Evolutionary conservation across 2,888 invertebrate species (phyloP).

Genomic region (Papilio elwesi): DNA sequence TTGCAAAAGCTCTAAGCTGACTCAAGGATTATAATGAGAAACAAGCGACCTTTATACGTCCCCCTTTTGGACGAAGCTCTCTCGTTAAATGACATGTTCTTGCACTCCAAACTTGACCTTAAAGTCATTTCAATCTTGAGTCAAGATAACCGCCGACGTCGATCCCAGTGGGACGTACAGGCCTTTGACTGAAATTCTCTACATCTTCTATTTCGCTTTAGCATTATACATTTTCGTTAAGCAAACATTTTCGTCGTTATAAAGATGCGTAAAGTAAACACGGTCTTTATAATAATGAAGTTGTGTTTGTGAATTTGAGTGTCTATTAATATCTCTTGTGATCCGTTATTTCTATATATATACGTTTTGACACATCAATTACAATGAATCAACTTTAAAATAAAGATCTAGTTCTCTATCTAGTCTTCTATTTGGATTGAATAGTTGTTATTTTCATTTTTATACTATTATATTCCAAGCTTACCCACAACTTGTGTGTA

Average conservation of each 20-base stretch:
- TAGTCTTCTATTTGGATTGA: too few relatives aligned
- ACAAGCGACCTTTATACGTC: conserved; percentile 7
- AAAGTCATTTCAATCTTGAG: conserved; percentile 76
- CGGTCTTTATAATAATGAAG: conserved; percentile 58
- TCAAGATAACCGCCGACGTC: conserved; percentile 75
- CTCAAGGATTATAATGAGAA: conserved; percentile 10
- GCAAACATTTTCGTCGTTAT: conserved; percentile 43
- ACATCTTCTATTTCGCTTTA: conserved; percentile 47
- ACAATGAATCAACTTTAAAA: too few relatives aligned
- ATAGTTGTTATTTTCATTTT: too few relatives aligned
- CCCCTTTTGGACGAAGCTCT: conserved; percentile 46
- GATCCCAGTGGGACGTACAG: conserved; percentile 71
- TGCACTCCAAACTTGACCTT: conserved; percentile 78
- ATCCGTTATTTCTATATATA: too few relatives aligned
- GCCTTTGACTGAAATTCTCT: conserved; percentile 52
- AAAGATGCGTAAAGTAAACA: conserved; percentile 71
- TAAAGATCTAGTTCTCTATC: too few relatives aligned
- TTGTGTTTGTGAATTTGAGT: too few relatives aligned
- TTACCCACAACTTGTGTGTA: too few relatives aligned
- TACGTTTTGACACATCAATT: too few relatives aligned
- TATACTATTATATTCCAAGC: too few relatives aligned
- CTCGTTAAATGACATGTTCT: conserved; percentile 58
- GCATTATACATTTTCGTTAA: conserved; percentile 54
- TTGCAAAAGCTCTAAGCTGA: not conserved
- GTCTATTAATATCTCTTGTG: too few relatives aligned